phyloP scores from a whole-genome alignment of 2,113 vertebrate genomes.

The Melospiza georgiana region DNA sequence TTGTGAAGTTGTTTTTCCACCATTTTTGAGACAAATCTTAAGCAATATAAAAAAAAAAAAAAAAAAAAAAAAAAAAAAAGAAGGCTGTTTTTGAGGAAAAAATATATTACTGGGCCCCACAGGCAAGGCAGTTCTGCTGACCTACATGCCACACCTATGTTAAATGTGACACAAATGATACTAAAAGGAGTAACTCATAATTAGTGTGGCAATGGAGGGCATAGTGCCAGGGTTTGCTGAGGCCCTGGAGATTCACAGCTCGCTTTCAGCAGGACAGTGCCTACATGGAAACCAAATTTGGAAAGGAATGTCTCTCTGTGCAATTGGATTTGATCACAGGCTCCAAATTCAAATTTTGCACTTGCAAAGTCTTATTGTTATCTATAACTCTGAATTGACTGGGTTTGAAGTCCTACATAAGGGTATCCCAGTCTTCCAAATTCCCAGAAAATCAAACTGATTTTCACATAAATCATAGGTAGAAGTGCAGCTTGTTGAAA shows the following conservation, averaged over 20 bases:
- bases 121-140: neutral
- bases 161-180: neutral
- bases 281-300: neutral
- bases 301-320: neutral
- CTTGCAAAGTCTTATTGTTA: rapidly evolving
- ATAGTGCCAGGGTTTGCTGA: neutral
- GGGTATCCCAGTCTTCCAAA: neutral
- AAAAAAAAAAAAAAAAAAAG: neutral
- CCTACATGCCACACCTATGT: neutral
- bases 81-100: neutral
- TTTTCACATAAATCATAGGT: neutral
- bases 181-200: neutral
- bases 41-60: neutral
- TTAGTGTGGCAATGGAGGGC: neutral
- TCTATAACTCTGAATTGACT: neutral
- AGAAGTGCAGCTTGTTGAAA: neutral
- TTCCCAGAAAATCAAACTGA: neutral
- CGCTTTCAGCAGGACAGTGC: neutral
- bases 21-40: neutral
- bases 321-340: neutral
- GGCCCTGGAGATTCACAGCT: neutral
- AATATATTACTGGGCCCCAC: neutral
- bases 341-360: neutral
- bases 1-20: neutral
- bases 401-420: neutral